Percentiles rank a stretch among this genome's conserved stretches.
These are phyloP conservation scores for Archegozetes longisetosus DNA, from an alignment of 1,140 invertebrate genomes.

Conservation along the genomic window DNA sequence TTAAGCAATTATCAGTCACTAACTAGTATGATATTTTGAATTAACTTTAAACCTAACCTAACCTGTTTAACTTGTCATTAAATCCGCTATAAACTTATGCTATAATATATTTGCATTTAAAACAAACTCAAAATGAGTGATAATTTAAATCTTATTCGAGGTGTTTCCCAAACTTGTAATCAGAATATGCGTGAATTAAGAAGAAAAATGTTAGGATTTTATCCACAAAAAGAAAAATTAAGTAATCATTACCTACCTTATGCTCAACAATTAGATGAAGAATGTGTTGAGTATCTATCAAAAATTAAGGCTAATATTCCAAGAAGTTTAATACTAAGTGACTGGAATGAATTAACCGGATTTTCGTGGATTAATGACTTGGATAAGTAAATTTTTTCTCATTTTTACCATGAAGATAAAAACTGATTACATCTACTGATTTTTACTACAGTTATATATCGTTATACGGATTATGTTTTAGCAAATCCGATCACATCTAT, in stretches of 20 bases:
- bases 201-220: neutral
- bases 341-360: neutral
- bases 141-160: too few species aligned
- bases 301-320: conserved; percentile 9
- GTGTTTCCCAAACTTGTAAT: too few species aligned
- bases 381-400: too few species aligned
- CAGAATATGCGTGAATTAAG: too few species aligned
- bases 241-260: conserved; percentile 1
- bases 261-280: neutral
- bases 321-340: neutral
- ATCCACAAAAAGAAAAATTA: neutral
- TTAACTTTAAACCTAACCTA: too few species aligned
- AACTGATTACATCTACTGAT: neutral
- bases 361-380: conserved; percentile 1
- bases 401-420: too few species aligned
- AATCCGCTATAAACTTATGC: too few species aligned
- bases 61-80: too few species aligned
- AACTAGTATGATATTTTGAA: too few species aligned
- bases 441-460: conserved; percentile 43
- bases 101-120: too few species aligned
- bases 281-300: conserved; percentile 5
- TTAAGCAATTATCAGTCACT: too few species aligned
- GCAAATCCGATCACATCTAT: conserved; percentile 73
- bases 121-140: too few species aligned
- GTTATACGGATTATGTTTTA: conserved; percentile 68